phyloP scores from a whole-genome alignment of 2,113 vertebrate species.

The Syngnathus scovelli region DNA sequence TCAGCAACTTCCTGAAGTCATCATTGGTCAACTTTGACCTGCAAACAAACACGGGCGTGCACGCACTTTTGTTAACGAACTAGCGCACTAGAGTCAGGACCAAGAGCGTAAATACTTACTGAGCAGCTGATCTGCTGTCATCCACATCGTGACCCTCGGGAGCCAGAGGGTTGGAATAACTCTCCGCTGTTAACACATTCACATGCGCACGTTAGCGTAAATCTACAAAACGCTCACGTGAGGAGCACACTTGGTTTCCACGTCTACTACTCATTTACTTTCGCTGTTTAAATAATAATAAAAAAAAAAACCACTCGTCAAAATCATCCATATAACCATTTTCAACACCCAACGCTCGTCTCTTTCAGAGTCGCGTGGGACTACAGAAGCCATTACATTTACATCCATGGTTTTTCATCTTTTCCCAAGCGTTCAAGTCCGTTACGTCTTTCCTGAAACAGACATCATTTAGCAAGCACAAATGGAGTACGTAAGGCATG shows the following conservation, averaged over 20 bases:
- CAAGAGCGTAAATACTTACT: neutral
- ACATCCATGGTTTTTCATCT: too few species aligned
- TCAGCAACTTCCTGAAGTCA: conserved; percentile 95
- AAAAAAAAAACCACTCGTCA: too few species aligned
- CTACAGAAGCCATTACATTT: too few species aligned
- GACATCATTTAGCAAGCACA: neutral
- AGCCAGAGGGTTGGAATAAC: conserved; percentile 14
- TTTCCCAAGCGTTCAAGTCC: neutral
- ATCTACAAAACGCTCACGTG: too few species aligned
- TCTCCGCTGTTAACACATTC: conserved; percentile 1
- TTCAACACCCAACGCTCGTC: too few species aligned
- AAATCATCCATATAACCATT: too few species aligned
- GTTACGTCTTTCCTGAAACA: neutral
- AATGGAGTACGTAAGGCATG: too few species aligned
- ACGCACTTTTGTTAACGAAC: neutral
- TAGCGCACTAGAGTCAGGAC: too few species aligned
- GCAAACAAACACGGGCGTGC: neutral
- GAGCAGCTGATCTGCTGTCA: conserved; percentile 3
- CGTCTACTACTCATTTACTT: too few species aligned
- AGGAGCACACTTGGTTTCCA: too few species aligned
- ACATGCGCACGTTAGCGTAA: neutral
- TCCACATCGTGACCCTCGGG: conserved; percentile 12
- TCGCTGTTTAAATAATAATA: too few species aligned
- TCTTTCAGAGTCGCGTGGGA: too few species aligned
- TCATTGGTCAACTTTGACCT: conserved; percentile 98